A percentile compares a stretch with the other conserved stretches of the same genome.
phyloP scores from a whole-genome alignment of 2,113 vertebrate species.

The Hyla sarda region DNA sequence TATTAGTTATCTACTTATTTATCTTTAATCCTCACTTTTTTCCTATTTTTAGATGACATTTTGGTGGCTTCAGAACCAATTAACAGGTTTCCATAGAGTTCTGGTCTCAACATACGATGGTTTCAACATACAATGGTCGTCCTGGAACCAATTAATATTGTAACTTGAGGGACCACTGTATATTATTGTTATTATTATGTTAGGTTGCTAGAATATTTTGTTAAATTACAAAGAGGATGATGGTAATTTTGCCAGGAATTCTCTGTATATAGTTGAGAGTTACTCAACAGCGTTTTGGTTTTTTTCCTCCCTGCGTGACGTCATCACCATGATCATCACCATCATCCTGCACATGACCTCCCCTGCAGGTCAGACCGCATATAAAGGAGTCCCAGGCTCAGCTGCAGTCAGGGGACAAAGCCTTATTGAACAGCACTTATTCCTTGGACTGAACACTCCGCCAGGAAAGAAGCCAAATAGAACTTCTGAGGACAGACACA shows the following conservation, averaged over 20 bases:
- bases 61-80: no score
- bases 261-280: background rate
- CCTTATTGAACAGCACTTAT: conserved; percentile 31
- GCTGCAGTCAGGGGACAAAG: conserved; percentile 45
- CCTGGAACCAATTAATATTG: no score
- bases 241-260: background rate
- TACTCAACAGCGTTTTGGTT: conserved; percentile 4
- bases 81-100: no score
- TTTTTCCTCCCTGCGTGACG: conserved; percentile 24
- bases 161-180: no score
- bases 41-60: no score
- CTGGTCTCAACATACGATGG: no score
- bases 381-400: conserved; percentile 50
- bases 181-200: no score
- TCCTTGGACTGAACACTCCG: conserved; percentile 1
- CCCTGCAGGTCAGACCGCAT: conserved; percentile 44
- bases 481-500: conserved; percentile 31
- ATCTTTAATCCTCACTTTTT: no score
- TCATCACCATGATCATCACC: conserved; percentile 5
- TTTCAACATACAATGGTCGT: no score
- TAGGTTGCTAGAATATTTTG: no score
- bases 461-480: background rate
- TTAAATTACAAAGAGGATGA: no score
- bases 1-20: no score
- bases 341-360: conserved; percentile 10